phyloP scores from a whole-genome alignment of 2,113 vertebrate species.

The Dicerorhinus sumatrensis region DNA sequence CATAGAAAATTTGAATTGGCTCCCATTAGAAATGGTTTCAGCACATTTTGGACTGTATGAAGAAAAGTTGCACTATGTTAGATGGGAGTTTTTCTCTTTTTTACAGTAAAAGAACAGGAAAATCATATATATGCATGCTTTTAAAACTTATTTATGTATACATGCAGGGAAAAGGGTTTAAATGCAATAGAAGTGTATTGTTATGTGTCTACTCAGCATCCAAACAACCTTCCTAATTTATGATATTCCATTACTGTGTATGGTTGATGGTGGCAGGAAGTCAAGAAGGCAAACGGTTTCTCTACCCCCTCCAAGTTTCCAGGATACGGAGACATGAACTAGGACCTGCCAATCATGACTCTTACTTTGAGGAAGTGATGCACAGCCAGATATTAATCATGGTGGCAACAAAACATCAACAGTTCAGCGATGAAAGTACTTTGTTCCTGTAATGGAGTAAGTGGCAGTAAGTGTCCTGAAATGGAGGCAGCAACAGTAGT shows the following conservation, averaged over 20 bases:
- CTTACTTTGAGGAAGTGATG: not conserved
- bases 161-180: not conserved
- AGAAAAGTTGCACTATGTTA: not conserved
- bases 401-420: not conserved
- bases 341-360: not conserved
- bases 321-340: not conserved
- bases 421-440: not conserved
- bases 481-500: not conserved
- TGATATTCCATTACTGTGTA: not conserved
- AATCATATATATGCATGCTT: not conserved
- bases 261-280: not conserved
- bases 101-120: not conserved
- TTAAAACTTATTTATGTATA: not conserved
- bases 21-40: not conserved
- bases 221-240: not conserved
- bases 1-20: not conserved
- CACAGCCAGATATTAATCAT: not conserved
- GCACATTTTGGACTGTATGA: not conserved
- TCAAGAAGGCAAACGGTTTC: not conserved
- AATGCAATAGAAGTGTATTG: not conserved
- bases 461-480: not conserved
- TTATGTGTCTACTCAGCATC: not conserved
- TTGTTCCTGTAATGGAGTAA: not conserved
- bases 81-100: not conserved
- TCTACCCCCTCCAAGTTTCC: not conserved